phyloP scores from a whole-genome alignment of 2,113 vertebrate species.

The Setophaga coronata region DNA sequence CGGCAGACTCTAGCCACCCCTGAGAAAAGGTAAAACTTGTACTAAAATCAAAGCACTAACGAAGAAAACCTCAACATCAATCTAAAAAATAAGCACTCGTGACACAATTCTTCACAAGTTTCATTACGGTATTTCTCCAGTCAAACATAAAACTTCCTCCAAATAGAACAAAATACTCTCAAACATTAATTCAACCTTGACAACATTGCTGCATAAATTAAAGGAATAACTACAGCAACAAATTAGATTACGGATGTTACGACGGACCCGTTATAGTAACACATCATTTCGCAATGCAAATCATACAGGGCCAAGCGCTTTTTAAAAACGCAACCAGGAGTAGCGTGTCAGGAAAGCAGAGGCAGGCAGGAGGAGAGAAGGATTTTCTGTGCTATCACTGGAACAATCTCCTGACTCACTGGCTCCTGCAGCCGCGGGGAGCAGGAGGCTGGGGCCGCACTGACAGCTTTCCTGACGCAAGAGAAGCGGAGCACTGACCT shows the following conservation, averaged over 20 bases:
- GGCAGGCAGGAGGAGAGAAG: background rate
- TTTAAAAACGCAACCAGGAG: background rate
- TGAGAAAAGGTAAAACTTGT: background rate
- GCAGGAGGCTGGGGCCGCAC: background rate
- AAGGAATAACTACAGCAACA: background rate
- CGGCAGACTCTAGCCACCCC: background rate
- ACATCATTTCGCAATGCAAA: background rate
- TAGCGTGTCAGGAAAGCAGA: background rate
- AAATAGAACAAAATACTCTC: background rate
- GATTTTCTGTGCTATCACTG: background rate
- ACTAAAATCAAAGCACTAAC: background rate
- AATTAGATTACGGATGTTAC: background rate
- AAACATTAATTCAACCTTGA: background rate
- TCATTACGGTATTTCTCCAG: background rate
- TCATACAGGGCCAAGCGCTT: background rate
- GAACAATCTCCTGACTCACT: background rate
- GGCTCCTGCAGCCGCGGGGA: background rate
- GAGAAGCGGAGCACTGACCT: conserved; percentile 13
- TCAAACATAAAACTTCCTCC: background rate
- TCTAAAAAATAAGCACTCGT: background rate
- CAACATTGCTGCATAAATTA: background rate
- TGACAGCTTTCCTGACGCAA: background rate
- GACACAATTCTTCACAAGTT: background rate
- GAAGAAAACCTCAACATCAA: background rate
- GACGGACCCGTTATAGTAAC: background rate